Percentiles rank a stretch among this genome's conserved stretches.
Evolutionary conservation across 2,113 vertebrate genomes (phyloP).

Genomic region (Pogona vitticeps): DNA sequence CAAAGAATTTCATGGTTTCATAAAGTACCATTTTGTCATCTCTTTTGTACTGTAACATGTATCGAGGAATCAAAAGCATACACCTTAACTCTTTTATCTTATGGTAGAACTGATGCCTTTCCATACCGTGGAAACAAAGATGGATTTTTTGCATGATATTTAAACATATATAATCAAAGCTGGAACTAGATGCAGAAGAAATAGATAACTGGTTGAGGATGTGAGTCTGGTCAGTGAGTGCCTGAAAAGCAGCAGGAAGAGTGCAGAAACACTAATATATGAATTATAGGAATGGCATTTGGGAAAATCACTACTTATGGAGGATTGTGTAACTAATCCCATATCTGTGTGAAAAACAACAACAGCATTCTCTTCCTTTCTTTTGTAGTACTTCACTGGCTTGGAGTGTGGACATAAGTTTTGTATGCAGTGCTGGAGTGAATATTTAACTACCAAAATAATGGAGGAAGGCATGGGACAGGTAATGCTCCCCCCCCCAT

Average conservation of each 20-base stretch:
- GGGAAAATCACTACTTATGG: background rate
- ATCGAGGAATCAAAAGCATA: background rate
- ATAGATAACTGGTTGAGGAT: background rate
- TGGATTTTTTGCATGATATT: background rate
- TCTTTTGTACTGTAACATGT: background rate
- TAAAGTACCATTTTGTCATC: background rate
- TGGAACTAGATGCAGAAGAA: background rate
- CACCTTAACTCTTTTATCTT: background rate
- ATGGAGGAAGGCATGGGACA: conserved; percentile 99
- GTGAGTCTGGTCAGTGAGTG: background rate
- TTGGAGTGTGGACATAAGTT: conserved; percentile 99
- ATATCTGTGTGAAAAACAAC: background rate
- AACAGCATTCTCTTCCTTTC: background rate
- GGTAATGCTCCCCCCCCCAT: conserved; percentile 77
- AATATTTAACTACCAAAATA: conserved; percentile 99
- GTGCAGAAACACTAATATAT: background rate
- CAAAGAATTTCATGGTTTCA: background rate
- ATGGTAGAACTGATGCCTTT: background rate
- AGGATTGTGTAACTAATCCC: background rate
- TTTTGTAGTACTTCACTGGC: conserved; percentile 94
- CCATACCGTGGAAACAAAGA: too few relatives aligned
- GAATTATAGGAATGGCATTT: background rate
- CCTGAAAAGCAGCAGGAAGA: background rate
- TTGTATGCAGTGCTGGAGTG: conserved; percentile 99
- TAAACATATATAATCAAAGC: background rate